Evolutionary conservation across 2,113 vertebrate genomes (phyloP).

Genomic region (Colaptes auratus): DNA sequence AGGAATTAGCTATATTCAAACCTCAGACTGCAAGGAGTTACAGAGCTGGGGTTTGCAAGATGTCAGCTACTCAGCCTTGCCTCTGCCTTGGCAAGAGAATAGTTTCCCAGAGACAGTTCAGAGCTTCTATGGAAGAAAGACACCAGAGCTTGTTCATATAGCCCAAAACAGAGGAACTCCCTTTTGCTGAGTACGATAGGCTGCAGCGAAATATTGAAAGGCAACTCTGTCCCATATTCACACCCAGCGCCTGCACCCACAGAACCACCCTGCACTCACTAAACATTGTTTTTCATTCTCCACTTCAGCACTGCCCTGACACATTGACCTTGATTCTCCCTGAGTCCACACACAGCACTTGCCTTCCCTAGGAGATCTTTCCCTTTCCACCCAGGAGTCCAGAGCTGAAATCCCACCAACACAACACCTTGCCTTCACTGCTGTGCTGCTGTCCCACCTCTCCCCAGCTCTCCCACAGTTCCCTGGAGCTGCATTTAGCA

Average conservation of each 20-base stretch:
- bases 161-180: neutral
- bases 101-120: neutral
- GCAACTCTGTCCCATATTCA: neutral
- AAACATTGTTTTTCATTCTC: neutral
- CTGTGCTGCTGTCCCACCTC: neutral
- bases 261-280: neutral
- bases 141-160: neutral
- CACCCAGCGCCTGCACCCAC: neutral
- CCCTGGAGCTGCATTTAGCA: neutral
- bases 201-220: neutral
- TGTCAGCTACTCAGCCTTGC: neutral
- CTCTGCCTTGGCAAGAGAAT: neutral
- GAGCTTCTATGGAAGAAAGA: neutral
- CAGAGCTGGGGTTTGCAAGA: neutral
- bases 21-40: neutral
- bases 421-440: neutral
- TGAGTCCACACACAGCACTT: neutral
- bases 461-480: neutral
- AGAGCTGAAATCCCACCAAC: neutral
- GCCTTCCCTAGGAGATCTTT: accelerated
- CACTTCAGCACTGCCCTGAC: neutral
- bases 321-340: accelerated
- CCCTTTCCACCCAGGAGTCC: neutral
- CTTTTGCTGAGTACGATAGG: neutral
- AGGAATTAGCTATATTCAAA: neutral